These are phyloP conservation scores for Vanessa atalanta DNA, from an alignment of 1,140 invertebrate species.

Conservation along the genomic window DNA sequence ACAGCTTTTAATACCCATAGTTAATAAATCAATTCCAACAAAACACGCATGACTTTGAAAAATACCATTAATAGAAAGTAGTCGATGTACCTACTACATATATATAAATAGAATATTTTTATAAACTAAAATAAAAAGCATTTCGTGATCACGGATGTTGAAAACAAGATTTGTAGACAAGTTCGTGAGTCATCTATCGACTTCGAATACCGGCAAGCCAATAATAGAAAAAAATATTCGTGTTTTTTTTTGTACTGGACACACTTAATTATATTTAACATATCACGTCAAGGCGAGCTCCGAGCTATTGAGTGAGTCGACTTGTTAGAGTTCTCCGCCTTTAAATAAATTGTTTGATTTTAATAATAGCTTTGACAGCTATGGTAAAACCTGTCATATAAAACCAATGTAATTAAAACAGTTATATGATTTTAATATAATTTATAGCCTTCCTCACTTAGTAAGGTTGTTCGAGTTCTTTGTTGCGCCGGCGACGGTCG, in stretches of 20 bases:
- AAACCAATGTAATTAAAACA: constrained; percentile 18
- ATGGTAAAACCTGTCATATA: constrained; percentile 12
- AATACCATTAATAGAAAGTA: not conserved
- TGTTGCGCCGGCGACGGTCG: constrained; percentile 38
- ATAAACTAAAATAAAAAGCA: constrained; percentile 2
- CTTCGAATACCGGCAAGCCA: constrained; percentile 32
- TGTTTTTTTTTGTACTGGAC: constrained; percentile 27
- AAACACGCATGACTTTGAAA: not conserved
- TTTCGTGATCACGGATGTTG: constrained; percentile 42
- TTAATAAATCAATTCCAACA: too few relatives aligned
- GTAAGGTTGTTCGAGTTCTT: constrained; percentile 26
- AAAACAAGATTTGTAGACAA: constrained; percentile 44
- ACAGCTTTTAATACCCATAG: too few relatives aligned
- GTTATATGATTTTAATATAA: constrained; percentile 11
- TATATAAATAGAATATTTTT: not conserved
- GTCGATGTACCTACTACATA: not conserved
- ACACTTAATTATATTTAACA: constrained; percentile 36
- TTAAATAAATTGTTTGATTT: constrained; percentile 15
- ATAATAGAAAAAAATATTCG: constrained; percentile 38
- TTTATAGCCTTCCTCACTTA: constrained; percentile 20
- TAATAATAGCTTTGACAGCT: constrained; percentile 14
- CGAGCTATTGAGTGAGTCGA: constrained; percentile 11
- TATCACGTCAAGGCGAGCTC: constrained; percentile 18
- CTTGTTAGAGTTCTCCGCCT: constrained; percentile 9
- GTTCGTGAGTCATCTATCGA: constrained; percentile 42